Evolutionary conservation across 2,888 invertebrate genomes (phyloP).

Genomic region (Ophraella communa): DNA sequence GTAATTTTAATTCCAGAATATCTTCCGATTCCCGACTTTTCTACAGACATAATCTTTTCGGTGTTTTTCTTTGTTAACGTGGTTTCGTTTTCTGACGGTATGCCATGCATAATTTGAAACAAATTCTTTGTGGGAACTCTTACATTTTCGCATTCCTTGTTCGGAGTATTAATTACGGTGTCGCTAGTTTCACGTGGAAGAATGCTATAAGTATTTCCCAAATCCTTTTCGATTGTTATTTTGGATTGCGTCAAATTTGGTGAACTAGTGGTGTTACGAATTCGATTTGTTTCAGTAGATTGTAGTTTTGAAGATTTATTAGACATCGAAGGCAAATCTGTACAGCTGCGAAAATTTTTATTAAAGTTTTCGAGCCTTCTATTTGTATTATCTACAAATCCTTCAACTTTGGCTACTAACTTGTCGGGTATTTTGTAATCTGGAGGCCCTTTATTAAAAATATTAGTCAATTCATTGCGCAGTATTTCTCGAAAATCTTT

Average conservation of each 20-base stretch:
- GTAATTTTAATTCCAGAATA: not conserved
- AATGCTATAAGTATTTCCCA: not conserved
- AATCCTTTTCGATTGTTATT: conserved; percentile 1
- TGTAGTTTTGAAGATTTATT: not conserved
- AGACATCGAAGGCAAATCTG: not conserved
- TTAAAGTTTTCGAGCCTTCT: not conserved
- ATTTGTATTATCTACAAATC: not conserved
- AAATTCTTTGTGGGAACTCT: not conserved
- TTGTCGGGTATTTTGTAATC: not conserved
- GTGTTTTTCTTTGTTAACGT: not conserved
- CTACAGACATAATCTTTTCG: not conserved
- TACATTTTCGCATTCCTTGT: not conserved
- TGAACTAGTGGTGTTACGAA: not conserved
- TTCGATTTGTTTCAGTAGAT: not conserved
- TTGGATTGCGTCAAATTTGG: too few relatives aligned
- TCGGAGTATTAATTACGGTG: not conserved
- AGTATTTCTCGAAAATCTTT: not conserved
- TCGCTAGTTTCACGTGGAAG: not conserved
- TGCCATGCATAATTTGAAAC: not conserved
- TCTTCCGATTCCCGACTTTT: not conserved
- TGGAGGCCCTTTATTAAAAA: not conserved
- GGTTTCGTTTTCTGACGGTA: not conserved
- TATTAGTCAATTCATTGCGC: not conserved
- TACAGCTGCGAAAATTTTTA: not conserved
- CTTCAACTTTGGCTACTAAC: conserved; percentile 1